These are phyloP conservation scores for Erpobdella octoculata DNA, from an alignment of 2,888 invertebrate species.

Conservation along the genomic window DNA sequence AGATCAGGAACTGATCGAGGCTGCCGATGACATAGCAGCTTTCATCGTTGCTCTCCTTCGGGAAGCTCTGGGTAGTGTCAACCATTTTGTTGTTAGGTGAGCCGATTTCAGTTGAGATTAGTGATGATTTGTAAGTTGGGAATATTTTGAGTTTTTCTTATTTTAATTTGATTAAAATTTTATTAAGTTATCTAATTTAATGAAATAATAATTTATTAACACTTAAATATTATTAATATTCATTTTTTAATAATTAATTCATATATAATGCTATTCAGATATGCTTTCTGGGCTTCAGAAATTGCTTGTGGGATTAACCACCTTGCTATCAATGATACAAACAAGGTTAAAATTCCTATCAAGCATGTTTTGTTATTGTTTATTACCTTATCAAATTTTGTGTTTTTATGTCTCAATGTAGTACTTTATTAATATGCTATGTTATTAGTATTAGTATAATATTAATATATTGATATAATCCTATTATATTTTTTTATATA, in stretches of 20 bases:
- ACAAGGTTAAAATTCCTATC: constrained; percentile 31
- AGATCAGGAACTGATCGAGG: constrained; percentile 30
- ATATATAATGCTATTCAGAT: too few relatives aligned
- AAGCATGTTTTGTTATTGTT: background rate
- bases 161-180: background rate
- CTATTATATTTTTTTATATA: too few relatives aligned
- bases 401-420: too few relatives aligned
- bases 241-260: too few relatives aligned
- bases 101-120: background rate
- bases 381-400: too few relatives aligned
- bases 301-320: constrained; percentile 42
- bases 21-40: constrained; percentile 42
- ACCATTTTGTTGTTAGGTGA: constrained; percentile 41
- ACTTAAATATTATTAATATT: too few relatives aligned
- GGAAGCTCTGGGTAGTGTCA: constrained; percentile 42
- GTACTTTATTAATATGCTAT: too few relatives aligned
- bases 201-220: too few relatives aligned
- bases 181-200: too few relatives aligned
- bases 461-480: too few relatives aligned
- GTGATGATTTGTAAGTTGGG: background rate
- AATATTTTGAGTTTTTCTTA: background rate
- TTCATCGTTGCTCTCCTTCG: constrained; percentile 45
- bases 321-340: constrained; percentile 37
- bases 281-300: constrained; percentile 46
- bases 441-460: too few relatives aligned